Evolutionary conservation across 2,888 invertebrate genomes (phyloP).

Genomic region (Amblyjoppa proteus): DNA sequence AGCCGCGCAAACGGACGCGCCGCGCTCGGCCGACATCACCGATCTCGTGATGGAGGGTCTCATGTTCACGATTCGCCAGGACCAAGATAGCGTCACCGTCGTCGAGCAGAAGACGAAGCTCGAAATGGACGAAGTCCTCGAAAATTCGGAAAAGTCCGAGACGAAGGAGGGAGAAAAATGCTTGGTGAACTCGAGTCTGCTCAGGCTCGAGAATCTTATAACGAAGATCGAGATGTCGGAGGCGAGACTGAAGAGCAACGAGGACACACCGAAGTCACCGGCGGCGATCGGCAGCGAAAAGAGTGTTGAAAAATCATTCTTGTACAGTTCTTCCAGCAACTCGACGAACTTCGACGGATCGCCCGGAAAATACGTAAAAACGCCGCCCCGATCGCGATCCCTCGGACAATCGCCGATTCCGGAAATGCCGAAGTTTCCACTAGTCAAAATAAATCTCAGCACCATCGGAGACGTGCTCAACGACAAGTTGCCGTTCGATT

Average conservation of each 20-base stretch:
- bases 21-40: conserved; percentile 82
- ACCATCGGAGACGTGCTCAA: conserved; percentile 51
- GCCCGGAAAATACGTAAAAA: neutral
- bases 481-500: conserved; percentile 26
- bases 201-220: conserved; percentile 81
- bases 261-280: conserved; percentile 12
- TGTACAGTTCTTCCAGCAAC: conserved; percentile 9
- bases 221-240: conserved; percentile 80
- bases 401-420: conserved; percentile 18
- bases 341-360: conserved; percentile 16
- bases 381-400: neutral
- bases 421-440: conserved; percentile 31
- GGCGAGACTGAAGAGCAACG: conserved; percentile 27
- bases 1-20: conserved; percentile 47
- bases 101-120: conserved; percentile 82
- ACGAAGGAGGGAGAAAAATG: conserved; percentile 81
- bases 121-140: conserved; percentile 82
- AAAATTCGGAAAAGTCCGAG: conserved; percentile 82
- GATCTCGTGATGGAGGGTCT: conserved; percentile 83
- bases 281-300: neutral
- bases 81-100: conserved; percentile 79
- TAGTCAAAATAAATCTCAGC: conserved; percentile 61
- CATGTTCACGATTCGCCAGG: conserved; percentile 83
- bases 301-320: neutral
- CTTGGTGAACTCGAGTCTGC: conserved; percentile 81